These are phyloP conservation scores for Tenthredo amoena DNA, from an alignment of 2,888 invertebrate species.

Conservation along the genomic window DNA sequence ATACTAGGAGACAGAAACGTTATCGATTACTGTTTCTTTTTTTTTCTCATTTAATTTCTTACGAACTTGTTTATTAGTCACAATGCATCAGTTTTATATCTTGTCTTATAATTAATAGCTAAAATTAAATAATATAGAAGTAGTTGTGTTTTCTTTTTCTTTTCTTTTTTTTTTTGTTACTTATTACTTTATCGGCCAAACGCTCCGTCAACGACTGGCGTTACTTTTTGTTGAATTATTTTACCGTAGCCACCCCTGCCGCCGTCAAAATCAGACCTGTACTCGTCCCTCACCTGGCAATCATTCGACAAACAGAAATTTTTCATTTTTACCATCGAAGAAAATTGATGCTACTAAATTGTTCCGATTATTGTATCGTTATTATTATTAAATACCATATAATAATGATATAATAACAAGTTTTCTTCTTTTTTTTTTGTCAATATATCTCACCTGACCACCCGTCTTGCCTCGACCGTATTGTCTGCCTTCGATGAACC, in stretches of 20 bases:
- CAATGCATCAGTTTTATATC: background rate
- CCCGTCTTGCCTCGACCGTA: slow-evolving; percentile 99
- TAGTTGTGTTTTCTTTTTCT: background rate
- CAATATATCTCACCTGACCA: slow-evolving; percentile 88
- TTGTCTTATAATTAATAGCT: slow-evolving; percentile 24
- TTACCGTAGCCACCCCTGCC: slow-evolving; percentile 99
- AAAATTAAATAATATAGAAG: slow-evolving; percentile 23
- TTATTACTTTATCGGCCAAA: slow-evolving; percentile 73
- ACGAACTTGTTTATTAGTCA: background rate
- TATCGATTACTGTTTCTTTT: background rate
- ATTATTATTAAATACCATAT: too few relatives aligned
- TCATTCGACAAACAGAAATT: slow-evolving; percentile 54
- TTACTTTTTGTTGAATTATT: slow-evolving; percentile 92
- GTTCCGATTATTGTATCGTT: background rate
- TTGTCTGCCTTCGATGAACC: slow-evolving; percentile 98
- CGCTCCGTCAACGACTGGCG: slow-evolving; percentile 73
- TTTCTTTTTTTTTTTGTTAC: background rate
- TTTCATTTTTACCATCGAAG: background rate
- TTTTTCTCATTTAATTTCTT: background rate
- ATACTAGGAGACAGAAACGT: background rate
- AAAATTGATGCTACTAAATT: background rate
- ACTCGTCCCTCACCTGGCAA: slow-evolving; percentile 96
- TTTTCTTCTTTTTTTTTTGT: background rate
- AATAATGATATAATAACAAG: background rate
- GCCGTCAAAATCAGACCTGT: slow-evolving; percentile 97